Conservation (phyloP, 2,113 vertebrate genomes). For the Campylorhamphus procurvoides region DNA sequence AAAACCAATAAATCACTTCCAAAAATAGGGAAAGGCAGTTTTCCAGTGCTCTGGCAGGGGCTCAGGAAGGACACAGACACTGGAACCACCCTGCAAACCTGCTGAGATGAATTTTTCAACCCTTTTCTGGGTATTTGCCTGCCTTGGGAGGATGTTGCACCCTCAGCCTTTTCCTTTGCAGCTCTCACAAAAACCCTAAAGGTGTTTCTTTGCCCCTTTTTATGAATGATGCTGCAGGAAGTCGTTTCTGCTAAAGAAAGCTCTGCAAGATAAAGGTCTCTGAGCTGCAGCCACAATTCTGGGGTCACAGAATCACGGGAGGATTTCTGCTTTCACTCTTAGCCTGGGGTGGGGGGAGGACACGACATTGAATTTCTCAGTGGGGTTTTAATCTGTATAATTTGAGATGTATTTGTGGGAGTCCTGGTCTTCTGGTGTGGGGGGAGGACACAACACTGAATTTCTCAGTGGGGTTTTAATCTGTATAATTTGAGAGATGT, state of each 20-base stretch:
- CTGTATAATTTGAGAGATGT: neutral
- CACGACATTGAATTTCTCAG: fast-evolving
- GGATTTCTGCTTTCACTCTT: neutral
- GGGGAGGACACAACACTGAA: fast-evolving
- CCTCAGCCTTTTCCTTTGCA: neutral
- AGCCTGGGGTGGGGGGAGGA: fast-evolving
- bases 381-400: neutral
- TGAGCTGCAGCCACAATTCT: neutral
- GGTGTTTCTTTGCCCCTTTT: fast-evolving
- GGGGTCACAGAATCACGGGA: neutral
- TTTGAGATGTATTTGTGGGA: fast-evolving
- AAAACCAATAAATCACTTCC: neutral
- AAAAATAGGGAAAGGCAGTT: neutral
- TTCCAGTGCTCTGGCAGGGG: neutral
- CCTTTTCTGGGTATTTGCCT: neutral
- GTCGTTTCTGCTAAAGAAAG: neutral
- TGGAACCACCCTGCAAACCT: fast-evolving
- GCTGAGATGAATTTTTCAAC: neutral
- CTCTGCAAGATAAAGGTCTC: neutral
- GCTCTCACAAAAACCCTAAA: neutral
- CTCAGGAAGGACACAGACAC: neutral
- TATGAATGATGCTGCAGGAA: neutral
- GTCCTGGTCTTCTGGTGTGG: fast-evolving
- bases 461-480: neutral
- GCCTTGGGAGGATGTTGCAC: fast-evolving